These are phyloP conservation scores for Schizotus pectinicornis DNA, from an alignment of 2,888 invertebrate species.

Conservation along the genomic window DNA sequence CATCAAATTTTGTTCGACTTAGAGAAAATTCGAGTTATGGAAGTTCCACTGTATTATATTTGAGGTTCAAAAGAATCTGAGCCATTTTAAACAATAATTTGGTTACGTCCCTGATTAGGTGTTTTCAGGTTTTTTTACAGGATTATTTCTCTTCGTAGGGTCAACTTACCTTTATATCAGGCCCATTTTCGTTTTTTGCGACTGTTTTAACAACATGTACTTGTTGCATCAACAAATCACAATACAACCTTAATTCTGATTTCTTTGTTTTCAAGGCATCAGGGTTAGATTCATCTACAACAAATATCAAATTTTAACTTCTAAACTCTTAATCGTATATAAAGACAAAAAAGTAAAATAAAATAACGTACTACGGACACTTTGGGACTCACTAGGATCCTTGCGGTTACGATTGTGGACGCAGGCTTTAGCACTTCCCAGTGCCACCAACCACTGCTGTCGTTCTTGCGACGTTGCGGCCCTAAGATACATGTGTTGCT, in stretches of 20 bases:
- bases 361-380: slow-evolving; percentile 10
- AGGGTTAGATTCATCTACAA: slow-evolving; percentile 62
- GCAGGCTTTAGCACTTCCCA: slow-evolving; percentile 78
- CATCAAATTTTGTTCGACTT: no score
- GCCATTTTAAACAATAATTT: no score
- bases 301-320: slow-evolving; percentile 7
- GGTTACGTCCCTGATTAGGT: no score
- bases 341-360: slow-evolving; percentile 9
- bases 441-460: slow-evolving; percentile 81
- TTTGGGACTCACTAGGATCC: slow-evolving; percentile 43
- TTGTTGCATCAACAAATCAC: slow-evolving; percentile 85
- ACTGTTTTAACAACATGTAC: slow-evolving; percentile 74
- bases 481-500: slow-evolving; percentile 80
- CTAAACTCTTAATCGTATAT: no score
- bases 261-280: slow-evolving; percentile 74
- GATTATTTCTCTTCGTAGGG: slow-evolving; percentile 21
- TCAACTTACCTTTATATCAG: slow-evolving; percentile 64
- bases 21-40: no score
- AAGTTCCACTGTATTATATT: no score
- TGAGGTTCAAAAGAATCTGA: no score
- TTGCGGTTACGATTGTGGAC: slow-evolving; percentile 50
- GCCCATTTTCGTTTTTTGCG: slow-evolving; percentile 61
- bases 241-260: slow-evolving; percentile 78
- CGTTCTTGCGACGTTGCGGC: slow-evolving; percentile 79
- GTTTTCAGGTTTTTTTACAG: no score